These are phyloP conservation scores for Epizoanthus rinbou DNA, from an alignment of 92 coral and sea anemone species.

Conservation along the genomic window DNA sequence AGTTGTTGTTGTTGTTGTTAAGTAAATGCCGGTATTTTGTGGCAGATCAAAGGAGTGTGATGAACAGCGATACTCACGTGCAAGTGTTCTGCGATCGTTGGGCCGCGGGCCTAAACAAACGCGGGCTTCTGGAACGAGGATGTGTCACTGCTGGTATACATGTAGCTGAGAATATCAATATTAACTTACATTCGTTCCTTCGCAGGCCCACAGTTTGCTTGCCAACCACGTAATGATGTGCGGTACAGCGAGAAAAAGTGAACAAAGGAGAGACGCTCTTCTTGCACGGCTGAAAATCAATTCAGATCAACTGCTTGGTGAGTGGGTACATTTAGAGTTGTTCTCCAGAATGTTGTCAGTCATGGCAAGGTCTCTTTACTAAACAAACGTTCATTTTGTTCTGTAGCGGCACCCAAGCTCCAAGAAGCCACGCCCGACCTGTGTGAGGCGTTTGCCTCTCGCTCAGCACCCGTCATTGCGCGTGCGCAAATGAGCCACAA, in stretches of 20 bases:
- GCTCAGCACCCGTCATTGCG: conserved; percentile 91
- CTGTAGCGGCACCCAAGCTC: conserved; percentile 81
- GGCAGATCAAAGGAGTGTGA: too few species aligned
- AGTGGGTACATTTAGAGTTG: background rate
- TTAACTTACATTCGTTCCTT: background rate
- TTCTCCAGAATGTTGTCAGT: background rate
- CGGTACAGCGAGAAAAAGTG: conserved; percentile 79
- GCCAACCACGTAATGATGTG: conserved; percentile 85
- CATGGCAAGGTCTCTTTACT: background rate
- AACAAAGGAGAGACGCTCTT: conserved; percentile 91
- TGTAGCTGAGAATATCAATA: background rate
- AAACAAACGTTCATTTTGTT: conserved; percentile 6
- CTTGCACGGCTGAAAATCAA: conserved; percentile 91
- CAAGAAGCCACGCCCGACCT: conserved; percentile 62
- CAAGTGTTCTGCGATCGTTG: too few species aligned
- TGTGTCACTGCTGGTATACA: background rate
- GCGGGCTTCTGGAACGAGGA: background rate
- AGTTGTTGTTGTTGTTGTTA: too few species aligned
- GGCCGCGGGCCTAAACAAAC: too few species aligned
- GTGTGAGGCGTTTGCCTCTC: conserved; percentile 70
- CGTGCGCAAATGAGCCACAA: conserved; percentile 90
- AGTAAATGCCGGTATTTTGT: too few species aligned
- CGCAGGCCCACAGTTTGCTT: conserved; percentile 79
- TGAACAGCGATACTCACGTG: too few species aligned
- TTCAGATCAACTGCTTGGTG: conserved; percentile 88